Evolutionary conservation across 2,888 invertebrate species (phyloP).

Genomic region (Caenorhabditis angaria): DNA sequence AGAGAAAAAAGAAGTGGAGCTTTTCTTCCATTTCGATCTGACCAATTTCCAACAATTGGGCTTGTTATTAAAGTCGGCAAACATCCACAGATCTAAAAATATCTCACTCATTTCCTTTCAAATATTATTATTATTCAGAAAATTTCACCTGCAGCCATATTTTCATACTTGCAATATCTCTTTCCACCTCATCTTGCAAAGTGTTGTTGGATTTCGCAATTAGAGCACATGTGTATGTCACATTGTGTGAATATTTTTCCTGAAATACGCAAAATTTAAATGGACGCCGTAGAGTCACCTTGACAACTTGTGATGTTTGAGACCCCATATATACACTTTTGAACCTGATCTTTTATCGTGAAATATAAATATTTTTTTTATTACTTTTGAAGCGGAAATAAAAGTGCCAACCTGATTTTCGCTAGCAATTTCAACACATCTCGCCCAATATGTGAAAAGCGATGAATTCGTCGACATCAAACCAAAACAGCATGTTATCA

Average conservation of each 20-base stretch:
- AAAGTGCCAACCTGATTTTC: slow-evolving; percentile 1
- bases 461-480: slow-evolving; percentile 41
- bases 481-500: slow-evolving; percentile 44
- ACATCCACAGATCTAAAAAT: slow-evolving; percentile 50
- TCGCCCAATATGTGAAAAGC: slow-evolving; percentile 61
- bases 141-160: slow-evolving; percentile 67
- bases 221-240: slow-evolving; percentile 53
- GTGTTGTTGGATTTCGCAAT: slow-evolving; percentile 57
- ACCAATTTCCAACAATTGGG: slow-evolving; percentile 64
- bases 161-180: slow-evolving; percentile 61
- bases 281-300: no score
- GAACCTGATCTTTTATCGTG: background rate
- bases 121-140: slow-evolving; percentile 8
- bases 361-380: background rate
- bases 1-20: slow-evolving; percentile 56
- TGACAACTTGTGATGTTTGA: no score
- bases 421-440: slow-evolving; percentile 55
- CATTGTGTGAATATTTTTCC: slow-evolving; percentile 43
- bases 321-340: background rate
- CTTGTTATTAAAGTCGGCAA: slow-evolving; percentile 56
- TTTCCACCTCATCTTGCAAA: slow-evolving; percentile 62
- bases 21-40: slow-evolving; percentile 58
- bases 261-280: slow-evolving; percentile 14
- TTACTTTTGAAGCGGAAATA: background rate
- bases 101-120: no score